Conservation (phyloP, 2,113 vertebrate species). For the Hiodon alosoides region DNA sequence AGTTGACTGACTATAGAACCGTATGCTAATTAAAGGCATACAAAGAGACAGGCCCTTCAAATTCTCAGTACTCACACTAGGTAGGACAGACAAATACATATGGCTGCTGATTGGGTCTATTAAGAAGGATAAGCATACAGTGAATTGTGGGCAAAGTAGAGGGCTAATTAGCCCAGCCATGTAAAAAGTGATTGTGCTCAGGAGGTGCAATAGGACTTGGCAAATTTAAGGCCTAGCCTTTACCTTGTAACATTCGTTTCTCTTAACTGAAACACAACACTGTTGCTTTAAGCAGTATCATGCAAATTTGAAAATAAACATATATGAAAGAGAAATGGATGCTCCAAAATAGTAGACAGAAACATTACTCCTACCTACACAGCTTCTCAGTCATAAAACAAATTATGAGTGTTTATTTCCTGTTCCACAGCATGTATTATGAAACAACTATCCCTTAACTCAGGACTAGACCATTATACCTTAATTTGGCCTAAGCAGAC, state of each 20-base stretch:
- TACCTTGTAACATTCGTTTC: too few relatives aligned
- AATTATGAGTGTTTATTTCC: too few relatives aligned
- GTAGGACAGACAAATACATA: neutral
- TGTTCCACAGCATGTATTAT: too few relatives aligned
- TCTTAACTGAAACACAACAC: neutral
- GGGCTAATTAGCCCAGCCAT: constrained; percentile 10
- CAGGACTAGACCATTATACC: too few relatives aligned
- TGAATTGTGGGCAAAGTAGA: constrained; percentile 9
- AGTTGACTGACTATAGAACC: neutral
- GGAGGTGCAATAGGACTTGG: constrained; percentile 3
- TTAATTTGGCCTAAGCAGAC: too few relatives aligned
- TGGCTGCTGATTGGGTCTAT: constrained; percentile 4
- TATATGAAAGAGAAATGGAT: too few relatives aligned
- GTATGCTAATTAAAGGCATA: neutral
- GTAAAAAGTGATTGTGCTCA: constrained; percentile 17
- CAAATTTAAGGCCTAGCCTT: neutral
- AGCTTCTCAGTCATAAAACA: too few relatives aligned
- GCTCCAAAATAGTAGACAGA: too few relatives aligned
- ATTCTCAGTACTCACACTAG: neutral
- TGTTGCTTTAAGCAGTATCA: too few relatives aligned
- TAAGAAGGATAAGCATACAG: neutral
- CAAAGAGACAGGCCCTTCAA: neutral
- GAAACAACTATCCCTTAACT: too few relatives aligned
- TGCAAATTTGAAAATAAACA: too few relatives aligned
- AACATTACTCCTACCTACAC: too few relatives aligned